Percentiles rank a stretch among this genome's conserved stretches.
Evolutionary conservation across 1,140 invertebrate species (phyloP).

Genomic region (Solen grandis): DNA sequence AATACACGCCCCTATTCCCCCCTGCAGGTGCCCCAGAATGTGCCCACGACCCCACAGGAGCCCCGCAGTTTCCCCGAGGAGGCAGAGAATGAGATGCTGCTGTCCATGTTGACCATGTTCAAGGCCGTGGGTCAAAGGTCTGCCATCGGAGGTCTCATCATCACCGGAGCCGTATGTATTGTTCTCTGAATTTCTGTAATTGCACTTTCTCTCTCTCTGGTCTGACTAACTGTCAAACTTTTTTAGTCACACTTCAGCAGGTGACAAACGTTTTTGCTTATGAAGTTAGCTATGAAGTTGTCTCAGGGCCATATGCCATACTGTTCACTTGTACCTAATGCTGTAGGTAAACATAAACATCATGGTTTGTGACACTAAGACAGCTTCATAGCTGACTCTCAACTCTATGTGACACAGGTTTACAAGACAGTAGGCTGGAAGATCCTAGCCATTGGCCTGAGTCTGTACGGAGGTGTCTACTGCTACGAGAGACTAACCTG

Average conservation of each 20-base stretch:
- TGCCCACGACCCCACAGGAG: slow-evolving; percentile 49
- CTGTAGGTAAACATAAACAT: too few species aligned
- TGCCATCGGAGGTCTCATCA: slow-evolving; percentile 82
- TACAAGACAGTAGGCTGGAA: slow-evolving; percentile 99
- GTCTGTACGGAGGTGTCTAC: slow-evolving; percentile 95
- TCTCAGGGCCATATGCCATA: too few species aligned
- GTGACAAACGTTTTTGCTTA: too few species aligned
- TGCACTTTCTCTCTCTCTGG: not conserved
- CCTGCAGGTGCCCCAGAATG: slow-evolving; percentile 54
- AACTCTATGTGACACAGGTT: slow-evolving; percentile 84
- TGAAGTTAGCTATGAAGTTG: not conserved
- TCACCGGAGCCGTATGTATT: slow-evolving; percentile 90
- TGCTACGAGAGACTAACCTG: slow-evolving; percentile 97
- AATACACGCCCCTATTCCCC: too few species aligned
- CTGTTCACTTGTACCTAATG: too few species aligned
- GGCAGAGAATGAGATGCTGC: slow-evolving; percentile 76
- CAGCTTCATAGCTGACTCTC: too few species aligned
- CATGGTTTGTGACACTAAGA: too few species aligned
- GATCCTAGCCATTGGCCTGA: slow-evolving; percentile 91
- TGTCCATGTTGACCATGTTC: slow-evolving; percentile 76
- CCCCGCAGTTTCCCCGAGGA: slow-evolving; percentile 17
- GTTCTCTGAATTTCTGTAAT: not conserved
- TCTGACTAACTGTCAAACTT: too few species aligned
- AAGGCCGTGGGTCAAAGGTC: slow-evolving; percentile 79
- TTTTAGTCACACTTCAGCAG: too few species aligned